Percentiles rank a stretch among this genome's conserved stretches.
Conservation (phyloP, 2,113 vertebrate genomes). For the Syrmaticus mikado region DNA sequence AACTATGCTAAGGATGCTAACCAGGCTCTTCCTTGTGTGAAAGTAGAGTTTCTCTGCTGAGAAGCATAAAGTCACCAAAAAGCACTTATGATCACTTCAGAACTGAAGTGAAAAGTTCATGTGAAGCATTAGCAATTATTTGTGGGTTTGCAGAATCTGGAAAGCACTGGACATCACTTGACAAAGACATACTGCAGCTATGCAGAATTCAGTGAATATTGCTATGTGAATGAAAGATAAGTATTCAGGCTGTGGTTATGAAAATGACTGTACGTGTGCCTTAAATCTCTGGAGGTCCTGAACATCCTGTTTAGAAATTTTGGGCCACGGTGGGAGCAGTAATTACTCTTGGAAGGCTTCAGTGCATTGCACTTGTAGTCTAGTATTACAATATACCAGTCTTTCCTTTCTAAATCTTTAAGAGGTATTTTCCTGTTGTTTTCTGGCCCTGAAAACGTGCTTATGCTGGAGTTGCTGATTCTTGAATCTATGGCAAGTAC, state of each 20-base stretch:
- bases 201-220: not conserved
- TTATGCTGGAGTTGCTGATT: not conserved
- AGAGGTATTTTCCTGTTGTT: not conserved
- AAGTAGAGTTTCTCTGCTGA: not conserved
- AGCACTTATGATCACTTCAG: not conserved
- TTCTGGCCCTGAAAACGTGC: not conserved
- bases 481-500: not conserved
- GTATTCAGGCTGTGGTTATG: not conserved
- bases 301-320: not conserved
- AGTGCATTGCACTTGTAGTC: fast-evolving
- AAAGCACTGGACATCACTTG: not conserved
- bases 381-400: not conserved
- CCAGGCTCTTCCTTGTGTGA: not conserved
- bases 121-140: not conserved
- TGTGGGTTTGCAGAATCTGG: not conserved
- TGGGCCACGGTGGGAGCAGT: not conserved
- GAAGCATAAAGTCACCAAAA: not conserved
- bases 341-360: not conserved
- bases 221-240: not conserved
- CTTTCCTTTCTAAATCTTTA: not conserved
- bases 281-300: not conserved
- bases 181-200: not conserved
- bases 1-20: not conserved
- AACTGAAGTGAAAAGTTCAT: not conserved
- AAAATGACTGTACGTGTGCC: not conserved